phyloP scores from a whole-genome alignment of 1,140 invertebrate species.

The Aphelinus atriplicis region DNA sequence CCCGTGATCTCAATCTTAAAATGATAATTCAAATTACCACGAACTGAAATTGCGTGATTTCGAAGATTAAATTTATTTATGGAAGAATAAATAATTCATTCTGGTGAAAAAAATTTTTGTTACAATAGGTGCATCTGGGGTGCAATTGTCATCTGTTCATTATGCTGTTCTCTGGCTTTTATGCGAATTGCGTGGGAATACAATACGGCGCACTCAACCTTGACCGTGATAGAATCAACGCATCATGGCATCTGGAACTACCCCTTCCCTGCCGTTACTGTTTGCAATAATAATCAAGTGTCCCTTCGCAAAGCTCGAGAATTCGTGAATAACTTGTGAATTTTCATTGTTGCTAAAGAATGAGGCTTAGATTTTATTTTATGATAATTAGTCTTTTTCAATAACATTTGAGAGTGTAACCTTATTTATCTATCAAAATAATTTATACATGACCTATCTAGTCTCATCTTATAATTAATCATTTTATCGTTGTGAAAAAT shows the following conservation, averaged over 20 bases:
- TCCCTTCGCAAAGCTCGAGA: slow-evolving; percentile 61
- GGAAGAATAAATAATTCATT: no score
- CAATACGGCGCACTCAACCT: slow-evolving; percentile 61
- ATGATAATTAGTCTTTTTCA: no score
- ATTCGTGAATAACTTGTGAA: slow-evolving; percentile 66
- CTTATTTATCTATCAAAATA: no score
- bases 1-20: no score
- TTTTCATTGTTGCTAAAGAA: not conserved
- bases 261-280: slow-evolving; percentile 76
- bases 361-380: no score
- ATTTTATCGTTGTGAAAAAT: no score
- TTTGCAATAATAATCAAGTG: slow-evolving; percentile 74
- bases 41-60: not conserved
- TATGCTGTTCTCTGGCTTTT: slow-evolving; percentile 60
- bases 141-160: slow-evolving; percentile 56
- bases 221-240: slow-evolving; percentile 73
- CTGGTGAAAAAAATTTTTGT: not conserved
- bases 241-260: slow-evolving; percentile 77
- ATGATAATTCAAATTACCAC: no score
- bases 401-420: no score
- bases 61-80: not conserved
- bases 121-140: slow-evolving; percentile 63
- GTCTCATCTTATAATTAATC: no score
- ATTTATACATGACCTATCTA: no score
- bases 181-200: slow-evolving; percentile 63